Evolutionary conservation across 2,888 invertebrate genomes (phyloP), one percentile per base, ranked within the genome.

Genomic region (Hypomecis punctinalis): DNA sequence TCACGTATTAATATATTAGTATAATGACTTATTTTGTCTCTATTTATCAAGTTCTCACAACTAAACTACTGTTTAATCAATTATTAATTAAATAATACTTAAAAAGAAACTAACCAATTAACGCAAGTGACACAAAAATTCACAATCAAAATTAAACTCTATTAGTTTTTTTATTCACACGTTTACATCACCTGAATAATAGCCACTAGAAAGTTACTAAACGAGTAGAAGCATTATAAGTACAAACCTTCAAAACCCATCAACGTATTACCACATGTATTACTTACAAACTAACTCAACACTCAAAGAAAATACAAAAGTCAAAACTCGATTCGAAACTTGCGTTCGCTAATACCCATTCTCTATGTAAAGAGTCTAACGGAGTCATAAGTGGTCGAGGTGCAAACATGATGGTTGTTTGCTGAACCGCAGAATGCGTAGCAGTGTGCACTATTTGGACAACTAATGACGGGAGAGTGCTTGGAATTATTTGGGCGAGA

Each of bases 391-490:
- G 67, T 66, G 67, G 63, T 66, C 35, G 53, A 61, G 65, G 67
- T 63, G 67, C 52, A 70, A 69, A 68, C 67, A 66, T 35, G 55
- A 43, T 40, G 40, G 43, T 61, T 63, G 59, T 63, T 53, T 13
- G 48, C 13, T 33, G 43, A 47, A 42, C 10, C 46, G 36, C 39
- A 54, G 54, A 36, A 11, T 53, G n/a, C 1, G 35, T 23, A 35
- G 43, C 8, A 43, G 54, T 54, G 54, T 36, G 23, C 42, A 35
- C 5, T 72, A 61, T 72, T 70, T 70, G 66, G 37, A 53, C 53
- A 66, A 66, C 72, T 72, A 72, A 72, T 70, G 68, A 72, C 68
- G 55, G 55, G 58, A 56, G 51, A 45, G 48, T 56, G 46, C 53
- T 47, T 58, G 61, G 53, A 61, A 48, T 33, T 47, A 48, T 36